These are phyloP conservation scores for Leptinotarsa peninsularis DNA, from an alignment of 2,888 invertebrate species.

Conservation along the genomic window DNA sequence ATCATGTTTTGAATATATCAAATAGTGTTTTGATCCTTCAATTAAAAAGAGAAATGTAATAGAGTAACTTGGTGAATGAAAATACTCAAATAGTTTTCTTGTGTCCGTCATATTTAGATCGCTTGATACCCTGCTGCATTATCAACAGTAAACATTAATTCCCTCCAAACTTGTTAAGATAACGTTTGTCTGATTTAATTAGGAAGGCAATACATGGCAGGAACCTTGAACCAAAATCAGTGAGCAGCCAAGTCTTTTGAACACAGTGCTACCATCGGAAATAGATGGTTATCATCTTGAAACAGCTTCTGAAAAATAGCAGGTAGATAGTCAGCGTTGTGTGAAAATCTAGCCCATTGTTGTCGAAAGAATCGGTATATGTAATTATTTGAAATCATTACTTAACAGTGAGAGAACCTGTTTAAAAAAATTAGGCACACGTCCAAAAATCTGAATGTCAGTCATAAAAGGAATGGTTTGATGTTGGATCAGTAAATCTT, in stretches of 20 bases:
- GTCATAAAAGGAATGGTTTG: neutral
- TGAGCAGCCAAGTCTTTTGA: neutral
- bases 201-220: neutral
- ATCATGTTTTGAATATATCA: neutral
- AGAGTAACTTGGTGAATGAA: too few relatives aligned
- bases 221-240: neutral
- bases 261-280: neutral
- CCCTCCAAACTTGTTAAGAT: too few relatives aligned
- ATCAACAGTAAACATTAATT: too few relatives aligned
- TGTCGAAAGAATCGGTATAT: conserved; percentile 8
- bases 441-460: neutral
- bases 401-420: neutral
- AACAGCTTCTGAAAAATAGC: conserved; percentile 10
- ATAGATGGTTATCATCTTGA: neutral
- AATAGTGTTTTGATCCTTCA: too few relatives aligned
- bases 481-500: neutral
- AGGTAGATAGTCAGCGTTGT: conserved; percentile 12
- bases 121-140: too few relatives aligned
- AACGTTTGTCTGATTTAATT: neutral
- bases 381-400: conserved; percentile 9
- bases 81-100: too few relatives aligned
- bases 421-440: neutral
- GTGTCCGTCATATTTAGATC: too few relatives aligned
- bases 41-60: too few relatives aligned
- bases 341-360: neutral